These are phyloP conservation scores for Thymallus thymallus DNA, from an alignment of 2,113 vertebrate genomes.

Conservation along the genomic window DNA sequence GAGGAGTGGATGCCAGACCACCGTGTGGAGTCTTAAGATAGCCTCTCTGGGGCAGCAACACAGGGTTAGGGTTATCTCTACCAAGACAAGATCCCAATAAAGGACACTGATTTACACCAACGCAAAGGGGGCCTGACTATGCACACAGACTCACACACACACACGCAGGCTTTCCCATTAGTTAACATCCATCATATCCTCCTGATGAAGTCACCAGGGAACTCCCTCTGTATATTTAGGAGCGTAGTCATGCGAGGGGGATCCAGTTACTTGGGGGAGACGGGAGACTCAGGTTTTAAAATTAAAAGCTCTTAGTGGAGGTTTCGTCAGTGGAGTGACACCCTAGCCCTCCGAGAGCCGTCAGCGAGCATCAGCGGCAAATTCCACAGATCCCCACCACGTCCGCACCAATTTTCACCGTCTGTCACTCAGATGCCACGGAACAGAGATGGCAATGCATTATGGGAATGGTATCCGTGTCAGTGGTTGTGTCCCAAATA, in stretches of 20 bases:
- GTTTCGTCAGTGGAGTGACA: slow-evolving; percentile 67
- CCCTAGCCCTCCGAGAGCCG: slow-evolving; percentile 64
- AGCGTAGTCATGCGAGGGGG: slow-evolving; percentile 37
- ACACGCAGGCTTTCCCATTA: slow-evolving; percentile 67
- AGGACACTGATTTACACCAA: slow-evolving; percentile 63
- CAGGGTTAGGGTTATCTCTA: slow-evolving; percentile 66
- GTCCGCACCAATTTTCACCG: slow-evolving; percentile 69
- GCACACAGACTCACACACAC: slow-evolving; percentile 58
- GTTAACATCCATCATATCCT: slow-evolving; percentile 71
- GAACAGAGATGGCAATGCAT: slow-evolving; percentile 35
- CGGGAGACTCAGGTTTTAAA: slow-evolving; percentile 70
- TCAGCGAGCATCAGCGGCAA: slow-evolving; percentile 62
- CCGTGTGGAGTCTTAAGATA: slow-evolving; percentile 77
- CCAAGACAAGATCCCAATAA: slow-evolving; percentile 65
- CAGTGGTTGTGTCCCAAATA: no score
- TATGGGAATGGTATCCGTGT: slow-evolving; percentile 45
- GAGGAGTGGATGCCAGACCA: slow-evolving; percentile 69
- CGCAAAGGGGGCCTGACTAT: slow-evolving; percentile 43
- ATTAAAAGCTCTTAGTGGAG: slow-evolving; percentile 73
- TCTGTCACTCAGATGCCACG: slow-evolving; percentile 62
- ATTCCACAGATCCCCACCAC: slow-evolving; percentile 64
- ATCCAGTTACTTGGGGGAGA: slow-evolving; percentile 68
- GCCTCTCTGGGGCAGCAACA: slow-evolving; percentile 71
- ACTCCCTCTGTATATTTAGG: slow-evolving; percentile 72
- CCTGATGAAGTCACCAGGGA: slow-evolving; percentile 48